Evolutionary conservation across 2,113 vertebrate species (phyloP), one percentile per base, ranked within the genome.

Genomic region (Phodopus roborovskii): DNA sequence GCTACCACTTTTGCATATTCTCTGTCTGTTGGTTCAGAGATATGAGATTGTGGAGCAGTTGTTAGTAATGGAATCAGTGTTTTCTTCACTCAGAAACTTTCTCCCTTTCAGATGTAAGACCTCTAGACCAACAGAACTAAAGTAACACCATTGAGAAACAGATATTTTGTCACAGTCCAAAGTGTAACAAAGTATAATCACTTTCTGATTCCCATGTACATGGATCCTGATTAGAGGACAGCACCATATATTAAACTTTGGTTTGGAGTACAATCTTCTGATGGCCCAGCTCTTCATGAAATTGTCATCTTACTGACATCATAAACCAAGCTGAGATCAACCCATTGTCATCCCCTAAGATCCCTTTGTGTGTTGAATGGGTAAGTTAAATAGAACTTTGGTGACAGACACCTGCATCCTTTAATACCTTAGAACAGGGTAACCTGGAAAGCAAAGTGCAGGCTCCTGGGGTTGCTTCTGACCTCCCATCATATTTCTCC

Each of bases 21-120:
- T 86, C 78, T 84, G 12, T 42, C 19, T 94, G 20, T 93, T 92
- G 91, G 82, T 64, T 94, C 85, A 90, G 70, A 90, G 79, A 62
- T 3, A 19, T 11, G 42, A 88, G 68, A 90, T 48, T 85, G 42
- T 2, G 16, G 82, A 74, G 13, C n/a, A 68, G 33, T 48, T 22
- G 0, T 58, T 45, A 39, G 88, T 53, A 58, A 5, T 26, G 17
- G n/a, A 74, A 42, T 78, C 39, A 64, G 36, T 64, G 17, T 81
- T 79, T 36, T 86, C 5, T 87, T 42, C 93, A 73, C 70, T 95
- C 33, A 15, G 78, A 75, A 62, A 20, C 11, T 53, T 39, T 73
- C 45, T 78, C 95, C 7, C 56, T 42, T 89, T 50, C 77, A 33
- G 13, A 95, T 66, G 3, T 88, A 87, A 90, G 62, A 77, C 26